A percentile compares a stretch with the other conserved stretches of the same genome.
phyloP scores from a whole-genome alignment of 2,113 vertebrate species.

The Heptranchias perlo region DNA sequence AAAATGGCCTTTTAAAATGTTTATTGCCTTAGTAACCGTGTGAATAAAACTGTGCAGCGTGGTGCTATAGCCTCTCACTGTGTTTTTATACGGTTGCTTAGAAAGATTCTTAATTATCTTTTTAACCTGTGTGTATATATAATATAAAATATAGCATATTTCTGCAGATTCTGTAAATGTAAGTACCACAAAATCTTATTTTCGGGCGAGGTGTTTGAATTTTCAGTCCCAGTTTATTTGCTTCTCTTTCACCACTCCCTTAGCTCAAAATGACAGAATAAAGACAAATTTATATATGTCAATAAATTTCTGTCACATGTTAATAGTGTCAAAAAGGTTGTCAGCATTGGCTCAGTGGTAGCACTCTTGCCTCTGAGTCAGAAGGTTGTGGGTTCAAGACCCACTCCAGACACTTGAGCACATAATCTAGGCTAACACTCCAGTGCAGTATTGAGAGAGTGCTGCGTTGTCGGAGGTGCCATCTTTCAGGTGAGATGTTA shows the following conservation, averaged over 20 bases:
- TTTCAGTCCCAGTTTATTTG: not conserved
- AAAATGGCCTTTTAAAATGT: not conserved
- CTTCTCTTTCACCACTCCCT: not conserved
- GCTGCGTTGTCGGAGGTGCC: not conserved
- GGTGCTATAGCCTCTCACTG: not conserved
- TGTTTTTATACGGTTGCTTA: not conserved
- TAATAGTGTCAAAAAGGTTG: not conserved
- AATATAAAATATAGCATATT: not conserved
- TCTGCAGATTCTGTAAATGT: not conserved
- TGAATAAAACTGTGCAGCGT: not conserved
- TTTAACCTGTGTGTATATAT: not conserved
- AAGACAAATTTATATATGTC: not conserved
- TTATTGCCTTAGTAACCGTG: not conserved
- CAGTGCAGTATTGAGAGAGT: not conserved
- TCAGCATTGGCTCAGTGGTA: not conserved
- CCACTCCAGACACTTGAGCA: not conserved
- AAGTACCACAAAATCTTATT: not conserved
- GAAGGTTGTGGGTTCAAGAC: not conserved
- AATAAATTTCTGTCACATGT: not conserved
- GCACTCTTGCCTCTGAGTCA: not conserved
- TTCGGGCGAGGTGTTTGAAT: not conserved
- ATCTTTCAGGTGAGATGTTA: no score
- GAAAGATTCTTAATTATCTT: slow-evolving; percentile 6
- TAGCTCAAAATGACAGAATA: not conserved
- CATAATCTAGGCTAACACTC: not conserved